Conservation (phyloP, 2,113 vertebrate species). For the Gavialis gangeticus region DNA sequence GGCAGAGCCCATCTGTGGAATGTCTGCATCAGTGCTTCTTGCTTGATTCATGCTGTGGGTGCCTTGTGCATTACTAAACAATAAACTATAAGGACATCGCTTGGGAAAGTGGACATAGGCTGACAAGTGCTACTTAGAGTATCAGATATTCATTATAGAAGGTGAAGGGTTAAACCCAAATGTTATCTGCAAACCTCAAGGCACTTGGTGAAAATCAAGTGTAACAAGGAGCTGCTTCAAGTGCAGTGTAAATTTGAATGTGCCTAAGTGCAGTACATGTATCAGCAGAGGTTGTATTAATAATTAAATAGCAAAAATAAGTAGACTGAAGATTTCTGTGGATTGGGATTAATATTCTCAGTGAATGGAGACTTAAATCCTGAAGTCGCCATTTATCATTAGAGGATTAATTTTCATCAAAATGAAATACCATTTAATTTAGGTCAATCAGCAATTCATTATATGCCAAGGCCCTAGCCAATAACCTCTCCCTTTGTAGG, state of each 20-base stretch:
- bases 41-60: neutral
- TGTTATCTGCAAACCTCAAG: neutral
- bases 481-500: neutral
- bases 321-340: neutral
- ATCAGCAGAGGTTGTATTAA: neutral
- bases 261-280: neutral
- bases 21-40: neutral
- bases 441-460: neutral
- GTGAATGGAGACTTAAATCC: neutral
- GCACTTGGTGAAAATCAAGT: neutral
- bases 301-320: neutral
- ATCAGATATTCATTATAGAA: neutral
- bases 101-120: neutral
- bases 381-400: neutral
- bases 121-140: neutral
- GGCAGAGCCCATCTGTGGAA: neutral
- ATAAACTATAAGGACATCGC: neutral
- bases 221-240: neutral
- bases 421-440: neutral
- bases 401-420: accelerated
- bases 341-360: neutral
- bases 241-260: neutral
- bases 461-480: neutral
- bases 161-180: neutral
- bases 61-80: neutral